Evolutionary conservation across 2,113 vertebrate genomes (phyloP).

Genomic region (Gavialis gangeticus): DNA sequence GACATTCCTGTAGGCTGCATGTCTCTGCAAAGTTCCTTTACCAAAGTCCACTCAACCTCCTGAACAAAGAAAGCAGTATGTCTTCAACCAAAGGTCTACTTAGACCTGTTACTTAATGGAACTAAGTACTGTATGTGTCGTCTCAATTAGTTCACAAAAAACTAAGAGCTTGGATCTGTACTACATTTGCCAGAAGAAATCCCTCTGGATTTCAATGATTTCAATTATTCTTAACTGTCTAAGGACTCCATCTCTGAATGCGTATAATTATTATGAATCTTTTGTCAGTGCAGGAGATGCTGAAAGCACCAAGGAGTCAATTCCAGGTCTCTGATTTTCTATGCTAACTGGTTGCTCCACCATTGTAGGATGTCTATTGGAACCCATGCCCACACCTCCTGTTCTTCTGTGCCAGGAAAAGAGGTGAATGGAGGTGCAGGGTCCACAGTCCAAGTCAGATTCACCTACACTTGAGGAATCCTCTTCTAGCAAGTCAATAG

Average conservation of each 20-base stretch:
- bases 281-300: background rate
- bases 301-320: background rate
- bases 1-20: background rate
- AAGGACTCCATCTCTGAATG: background rate
- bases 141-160: background rate
- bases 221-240: background rate
- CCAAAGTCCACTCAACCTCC: background rate
- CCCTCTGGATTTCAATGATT: background rate
- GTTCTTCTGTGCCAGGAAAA: background rate
- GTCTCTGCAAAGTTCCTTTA: background rate
- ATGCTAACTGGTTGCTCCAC: background rate
- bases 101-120: background rate
- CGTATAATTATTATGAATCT: background rate
- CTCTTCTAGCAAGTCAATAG: too few species aligned
- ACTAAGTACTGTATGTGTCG: too few species aligned
- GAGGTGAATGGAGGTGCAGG: background rate
- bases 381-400: too few species aligned
- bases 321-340: background rate
- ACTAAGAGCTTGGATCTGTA: background rate
- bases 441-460: background rate
- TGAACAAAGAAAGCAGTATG: background rate
- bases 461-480: fast-evolving
- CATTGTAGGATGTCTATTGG: too few species aligned
- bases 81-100: background rate
- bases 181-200: background rate